These are phyloP conservation scores for Bos javanicus DNA, from an alignment of 2,113 vertebrate genomes.

Conservation along the genomic window DNA sequence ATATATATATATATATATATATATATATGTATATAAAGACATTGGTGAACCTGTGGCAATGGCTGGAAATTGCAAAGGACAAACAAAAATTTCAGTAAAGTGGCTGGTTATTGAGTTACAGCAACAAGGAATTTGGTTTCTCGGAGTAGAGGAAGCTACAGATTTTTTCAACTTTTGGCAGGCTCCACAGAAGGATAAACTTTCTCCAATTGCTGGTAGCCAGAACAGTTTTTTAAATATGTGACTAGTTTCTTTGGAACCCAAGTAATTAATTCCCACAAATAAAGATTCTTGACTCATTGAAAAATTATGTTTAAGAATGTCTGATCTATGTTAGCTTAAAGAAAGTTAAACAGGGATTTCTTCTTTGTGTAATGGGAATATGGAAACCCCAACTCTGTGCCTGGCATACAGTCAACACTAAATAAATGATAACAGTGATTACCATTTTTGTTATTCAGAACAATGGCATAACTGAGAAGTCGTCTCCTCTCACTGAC, in stretches of 20 bases:
- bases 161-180: neutral
- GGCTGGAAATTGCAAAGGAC: neutral
- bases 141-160: neutral
- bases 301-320: neutral
- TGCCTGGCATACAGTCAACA: neutral
- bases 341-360: neutral
- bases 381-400: neutral
- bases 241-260: neutral
- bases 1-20: too few species aligned
- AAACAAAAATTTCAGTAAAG: neutral
- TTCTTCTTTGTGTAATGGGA: neutral
- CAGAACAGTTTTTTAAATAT: neutral
- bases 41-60: neutral
- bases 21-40: neutral
- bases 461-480: neutral
- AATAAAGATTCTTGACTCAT: neutral
- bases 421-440: neutral
- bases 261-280: neutral
- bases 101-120: neutral
- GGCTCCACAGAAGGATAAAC: neutral
- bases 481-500: neutral
- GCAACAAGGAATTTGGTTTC: neutral
- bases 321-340: neutral
- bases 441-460: neutral
- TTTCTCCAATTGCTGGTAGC: neutral